A percentile compares a stretch with the other conserved stretches of the same genome.
Conservation (phyloP, 2,888 invertebrate species). For the Microctonus hyperodae region DNA sequence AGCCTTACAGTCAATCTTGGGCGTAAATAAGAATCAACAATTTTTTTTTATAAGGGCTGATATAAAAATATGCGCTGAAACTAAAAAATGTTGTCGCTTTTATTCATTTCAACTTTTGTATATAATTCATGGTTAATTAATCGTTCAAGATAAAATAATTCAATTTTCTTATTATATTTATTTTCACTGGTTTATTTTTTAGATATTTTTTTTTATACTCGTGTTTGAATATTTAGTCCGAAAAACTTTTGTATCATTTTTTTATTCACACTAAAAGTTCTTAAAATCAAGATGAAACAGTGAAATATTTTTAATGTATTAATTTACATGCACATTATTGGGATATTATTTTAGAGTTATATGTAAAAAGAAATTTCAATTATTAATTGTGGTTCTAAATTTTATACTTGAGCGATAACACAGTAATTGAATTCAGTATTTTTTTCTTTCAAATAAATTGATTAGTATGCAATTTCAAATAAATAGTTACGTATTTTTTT, state of each 20-base stretch:
- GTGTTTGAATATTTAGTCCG: background rate
- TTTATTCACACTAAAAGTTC: background rate
- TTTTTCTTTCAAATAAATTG: too few relatives aligned
- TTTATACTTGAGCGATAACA: background rate
- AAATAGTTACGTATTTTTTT: constrained; percentile 10
- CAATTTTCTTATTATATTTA: constrained; percentile 18
- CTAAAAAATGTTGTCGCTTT: constrained; percentile 9
- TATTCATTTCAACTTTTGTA: constrained; percentile 16
- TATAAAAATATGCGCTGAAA: background rate
- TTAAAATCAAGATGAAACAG: background rate
- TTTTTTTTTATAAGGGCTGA: constrained; percentile 15
- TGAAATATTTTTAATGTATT: background rate
- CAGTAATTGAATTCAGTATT: background rate
- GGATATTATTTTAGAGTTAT: background rate
- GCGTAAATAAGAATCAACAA: constrained; percentile 28
- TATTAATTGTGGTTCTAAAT: background rate
- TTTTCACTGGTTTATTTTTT: background rate
- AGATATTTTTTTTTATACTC: background rate
- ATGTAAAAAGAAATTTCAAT: background rate
- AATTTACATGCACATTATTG: background rate
- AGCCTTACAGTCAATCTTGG: constrained; percentile 48
- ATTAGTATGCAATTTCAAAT: too few relatives aligned
- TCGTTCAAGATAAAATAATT: background rate
- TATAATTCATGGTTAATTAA: background rate
- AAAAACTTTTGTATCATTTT: background rate